Percentiles rank a stretch among this genome's conserved stretches.
Conservation (phyloP, 2,888 invertebrate genomes). For the Campopleginae sp. region DNA sequence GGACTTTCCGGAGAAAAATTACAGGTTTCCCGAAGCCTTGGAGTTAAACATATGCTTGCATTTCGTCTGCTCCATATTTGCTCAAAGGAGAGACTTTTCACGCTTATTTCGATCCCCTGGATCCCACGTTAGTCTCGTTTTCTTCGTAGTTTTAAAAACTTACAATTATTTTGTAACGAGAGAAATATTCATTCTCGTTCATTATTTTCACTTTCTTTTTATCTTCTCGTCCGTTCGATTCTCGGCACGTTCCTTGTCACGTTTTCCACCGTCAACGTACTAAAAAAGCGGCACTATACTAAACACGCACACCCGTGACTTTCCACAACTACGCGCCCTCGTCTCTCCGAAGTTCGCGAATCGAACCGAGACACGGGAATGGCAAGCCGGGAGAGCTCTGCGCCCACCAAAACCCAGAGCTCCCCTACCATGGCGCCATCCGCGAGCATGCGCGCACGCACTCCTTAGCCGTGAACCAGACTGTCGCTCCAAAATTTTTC, state of each 20-base stretch:
- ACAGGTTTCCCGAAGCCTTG: neutral
- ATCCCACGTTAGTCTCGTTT: neutral
- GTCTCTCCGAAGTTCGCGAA: conserved; percentile 79
- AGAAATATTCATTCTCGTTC: neutral
- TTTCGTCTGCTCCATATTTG: neutral
- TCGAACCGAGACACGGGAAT: conserved; percentile 81
- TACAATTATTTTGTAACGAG: neutral
- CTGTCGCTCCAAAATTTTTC: neutral
- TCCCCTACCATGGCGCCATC: conserved; percentile 75
- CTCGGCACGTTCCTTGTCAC: conserved; percentile 17
- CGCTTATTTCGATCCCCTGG: neutral
- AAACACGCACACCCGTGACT: conserved; percentile 66
- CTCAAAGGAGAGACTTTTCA: neutral
- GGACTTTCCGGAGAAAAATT: neutral
- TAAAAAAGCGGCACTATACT: conserved; percentile 62
- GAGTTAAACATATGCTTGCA: neutral
- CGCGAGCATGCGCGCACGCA: conserved; percentile 79
- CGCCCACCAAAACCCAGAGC: conserved; percentile 78
- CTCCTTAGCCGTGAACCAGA: neutral
- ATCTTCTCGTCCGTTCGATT: neutral
- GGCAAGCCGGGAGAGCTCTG: conserved; percentile 76
- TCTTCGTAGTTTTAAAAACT: neutral
- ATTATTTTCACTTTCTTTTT: neutral
- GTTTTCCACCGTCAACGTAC: conserved; percentile 49
- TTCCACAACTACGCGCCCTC: conserved; percentile 55